Evolutionary conservation across 1,140 invertebrate species (phyloP).

Genomic region (Caenorhabditis elegans): DNA sequence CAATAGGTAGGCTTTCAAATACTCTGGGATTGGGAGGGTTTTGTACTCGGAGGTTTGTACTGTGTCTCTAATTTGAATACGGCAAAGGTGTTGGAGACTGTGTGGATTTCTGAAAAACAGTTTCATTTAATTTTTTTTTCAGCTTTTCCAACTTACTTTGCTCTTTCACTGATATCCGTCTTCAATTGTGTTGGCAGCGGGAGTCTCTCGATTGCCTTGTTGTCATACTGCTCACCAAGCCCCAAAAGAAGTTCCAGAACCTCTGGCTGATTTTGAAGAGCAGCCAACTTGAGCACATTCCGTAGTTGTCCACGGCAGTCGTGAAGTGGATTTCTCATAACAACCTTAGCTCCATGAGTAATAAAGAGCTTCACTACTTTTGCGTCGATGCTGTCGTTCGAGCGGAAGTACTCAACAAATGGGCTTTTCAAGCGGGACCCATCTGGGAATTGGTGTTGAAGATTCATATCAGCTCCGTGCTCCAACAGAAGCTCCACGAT

Average conservation of each 20-base stretch:
- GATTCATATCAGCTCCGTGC: slow-evolving; percentile 47
- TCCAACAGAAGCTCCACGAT: slow-evolving; percentile 49
- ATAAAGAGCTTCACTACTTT: slow-evolving; percentile 47
- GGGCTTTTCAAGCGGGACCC: slow-evolving; percentile 47
- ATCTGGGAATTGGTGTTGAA: slow-evolving; percentile 43
- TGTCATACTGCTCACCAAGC: slow-evolving; percentile 49
- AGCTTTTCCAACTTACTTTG: slow-evolving; percentile 40
- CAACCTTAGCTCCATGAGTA: slow-evolving; percentile 44
- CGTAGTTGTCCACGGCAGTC: slow-evolving; percentile 49
- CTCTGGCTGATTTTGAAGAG: slow-evolving; percentile 22
- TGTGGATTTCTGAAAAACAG: slow-evolving; percentile 36
- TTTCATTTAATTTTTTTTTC: slow-evolving; percentile 26
- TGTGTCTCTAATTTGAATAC: slow-evolving; percentile 28
- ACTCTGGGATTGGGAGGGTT: slow-evolving; percentile 35
- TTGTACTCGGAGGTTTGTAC: slow-evolving; percentile 40
- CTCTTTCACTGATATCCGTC: slow-evolving; percentile 37
- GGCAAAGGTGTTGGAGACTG: slow-evolving; percentile 43
- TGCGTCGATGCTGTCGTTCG: slow-evolving; percentile 45
- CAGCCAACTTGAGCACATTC: slow-evolving; percentile 42
- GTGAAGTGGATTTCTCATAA: slow-evolving; percentile 50
- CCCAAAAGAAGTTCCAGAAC: slow-evolving; percentile 36
- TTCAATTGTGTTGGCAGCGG: slow-evolving; percentile 43
- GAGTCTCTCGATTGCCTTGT: slow-evolving; percentile 42
- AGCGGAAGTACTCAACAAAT: slow-evolving; percentile 53
- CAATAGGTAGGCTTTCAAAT: slow-evolving; percentile 40